phyloP scores from a whole-genome alignment of 1,140 invertebrate species.

The Zaprionus ghesquierei region DNA sequence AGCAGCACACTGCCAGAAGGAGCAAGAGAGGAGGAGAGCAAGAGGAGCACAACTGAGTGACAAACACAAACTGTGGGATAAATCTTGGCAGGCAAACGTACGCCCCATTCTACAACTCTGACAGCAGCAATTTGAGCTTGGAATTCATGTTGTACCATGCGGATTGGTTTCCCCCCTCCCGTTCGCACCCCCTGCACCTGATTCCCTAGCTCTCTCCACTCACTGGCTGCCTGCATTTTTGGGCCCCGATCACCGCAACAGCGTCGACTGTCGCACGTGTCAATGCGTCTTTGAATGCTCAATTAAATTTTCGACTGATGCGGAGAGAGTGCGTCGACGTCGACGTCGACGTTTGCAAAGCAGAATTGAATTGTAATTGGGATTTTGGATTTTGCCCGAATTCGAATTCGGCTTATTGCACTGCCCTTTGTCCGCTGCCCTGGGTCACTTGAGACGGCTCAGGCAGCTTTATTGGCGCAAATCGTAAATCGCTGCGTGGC shows the following conservation, averaged over 20 bases:
- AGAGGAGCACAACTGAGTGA: slow-evolving; percentile 46
- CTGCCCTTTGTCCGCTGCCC: slow-evolving; percentile 31
- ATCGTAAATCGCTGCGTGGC: slow-evolving; percentile 8
- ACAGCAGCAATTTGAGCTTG: slow-evolving; percentile 68
- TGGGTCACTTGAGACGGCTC: slow-evolving; percentile 18
- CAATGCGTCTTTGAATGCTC: slow-evolving; percentile 76
- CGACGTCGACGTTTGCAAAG: background rate
- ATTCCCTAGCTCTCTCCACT: background rate
- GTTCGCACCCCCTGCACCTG: background rate
- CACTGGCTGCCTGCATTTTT: slow-evolving; percentile 8
- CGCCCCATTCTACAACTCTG: slow-evolving; percentile 14
- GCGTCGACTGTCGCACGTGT: slow-evolving; percentile 55
- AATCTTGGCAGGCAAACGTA: slow-evolving; percentile 42
- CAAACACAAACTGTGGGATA: slow-evolving; percentile 75
- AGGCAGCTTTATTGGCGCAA: slow-evolving; percentile 28
- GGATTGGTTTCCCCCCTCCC: background rate
- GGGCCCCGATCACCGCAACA: slow-evolving; percentile 18
- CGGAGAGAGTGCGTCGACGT: slow-evolving; percentile 26
- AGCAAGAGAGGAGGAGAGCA: background rate
- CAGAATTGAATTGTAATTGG: slow-evolving; percentile 48
- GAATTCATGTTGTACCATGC: slow-evolving; percentile 19
- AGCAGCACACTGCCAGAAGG: background rate
- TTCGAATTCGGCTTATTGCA: slow-evolving; percentile 59
- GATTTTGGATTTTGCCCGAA: slow-evolving; percentile 21
- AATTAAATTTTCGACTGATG: slow-evolving; percentile 71